phyloP scores from a whole-genome alignment of 37 sponge, comb jelly and placozoan genomes.

The Oopsacas minuta region DNA sequence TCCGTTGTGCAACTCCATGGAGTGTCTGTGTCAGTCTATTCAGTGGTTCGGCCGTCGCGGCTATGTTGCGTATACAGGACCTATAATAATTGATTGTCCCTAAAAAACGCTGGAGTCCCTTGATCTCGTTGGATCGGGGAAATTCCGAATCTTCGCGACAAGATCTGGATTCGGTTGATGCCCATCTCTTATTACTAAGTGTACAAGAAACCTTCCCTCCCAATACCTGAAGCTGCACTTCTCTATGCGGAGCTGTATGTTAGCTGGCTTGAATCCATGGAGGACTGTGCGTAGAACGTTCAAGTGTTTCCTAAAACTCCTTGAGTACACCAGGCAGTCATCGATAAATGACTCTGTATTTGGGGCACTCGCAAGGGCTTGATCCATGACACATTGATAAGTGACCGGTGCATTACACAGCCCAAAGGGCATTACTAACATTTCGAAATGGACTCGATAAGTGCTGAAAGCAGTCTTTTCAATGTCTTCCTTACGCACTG shows the following conservation, averaged over 20 bases:
- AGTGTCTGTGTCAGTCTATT: neutral
- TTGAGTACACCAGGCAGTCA: neutral
- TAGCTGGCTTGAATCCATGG: neutral
- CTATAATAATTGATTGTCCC: neutral
- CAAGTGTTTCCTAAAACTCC: neutral
- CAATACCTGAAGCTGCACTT: neutral
- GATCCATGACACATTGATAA: neutral
- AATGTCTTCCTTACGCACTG: neutral
- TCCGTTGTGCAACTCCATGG: neutral
- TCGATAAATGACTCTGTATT: neutral
- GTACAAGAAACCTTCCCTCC: neutral
- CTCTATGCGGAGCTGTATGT: neutral
- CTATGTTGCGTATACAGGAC: conserved; percentile 3
- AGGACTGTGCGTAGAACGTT: neutral
- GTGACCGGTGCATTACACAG: neutral
- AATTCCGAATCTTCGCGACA: neutral
- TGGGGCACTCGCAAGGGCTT: neutral
- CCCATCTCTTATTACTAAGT: neutral
- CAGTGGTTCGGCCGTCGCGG: neutral
- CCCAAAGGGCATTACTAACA: neutral
- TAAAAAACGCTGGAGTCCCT: conserved; percentile 5
- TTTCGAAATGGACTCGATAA: neutral
- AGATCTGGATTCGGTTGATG: neutral
- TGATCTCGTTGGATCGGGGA: neutral
- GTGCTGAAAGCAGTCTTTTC: neutral